Evolutionary conservation across 2,888 invertebrate species (phyloP), one percentile per base, ranked within the genome.

Genomic region (Chymomyza amoena): DNA sequence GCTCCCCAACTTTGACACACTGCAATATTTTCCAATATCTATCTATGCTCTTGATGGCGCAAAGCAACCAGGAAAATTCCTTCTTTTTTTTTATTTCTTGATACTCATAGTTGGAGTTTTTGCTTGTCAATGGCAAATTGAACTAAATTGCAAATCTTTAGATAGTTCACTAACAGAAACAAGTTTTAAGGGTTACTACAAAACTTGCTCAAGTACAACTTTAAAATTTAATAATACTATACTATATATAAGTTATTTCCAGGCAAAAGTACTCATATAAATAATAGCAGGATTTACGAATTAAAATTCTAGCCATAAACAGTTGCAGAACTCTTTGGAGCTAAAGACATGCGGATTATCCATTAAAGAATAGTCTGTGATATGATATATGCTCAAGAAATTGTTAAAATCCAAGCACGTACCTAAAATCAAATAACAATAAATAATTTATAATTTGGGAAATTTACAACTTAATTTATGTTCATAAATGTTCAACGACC

Each of bases 381-480:
- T 45, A 45, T 45, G 39, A 45, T 45, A 45, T 45, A 45, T 45
- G 39, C 2, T 13, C 3, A 13, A 45, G 39, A 4, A 32, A 57
- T 28, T 57, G 15, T 18, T 1, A 66, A 66, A 78, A 75, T 66
- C 78, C 3, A n/a, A 18, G 73, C 86, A 83, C 84, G 86, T 75
- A 75, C 1, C 64, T 50, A 74, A 72, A 79, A 81, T 80, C 78
- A 74, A 86, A 81, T 78, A 77, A 13, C 75, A 79, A 86, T 86
- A 84, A 84, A 84, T 84, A 80, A 84, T 73, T 77, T 73, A 72
- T 81, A 84, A 80, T 81, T 78, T 77, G 66, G 64, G 73, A 81
- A 84, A 82, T 87, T 80, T 87, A 84, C 80, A 80, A 73, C 84
- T 72, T 81, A 76, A 84, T 86, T 87, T 84, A 86, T 84, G 82